Conservation (phyloP, 2,113 vertebrate species). For the Caracal caracal region DNA sequence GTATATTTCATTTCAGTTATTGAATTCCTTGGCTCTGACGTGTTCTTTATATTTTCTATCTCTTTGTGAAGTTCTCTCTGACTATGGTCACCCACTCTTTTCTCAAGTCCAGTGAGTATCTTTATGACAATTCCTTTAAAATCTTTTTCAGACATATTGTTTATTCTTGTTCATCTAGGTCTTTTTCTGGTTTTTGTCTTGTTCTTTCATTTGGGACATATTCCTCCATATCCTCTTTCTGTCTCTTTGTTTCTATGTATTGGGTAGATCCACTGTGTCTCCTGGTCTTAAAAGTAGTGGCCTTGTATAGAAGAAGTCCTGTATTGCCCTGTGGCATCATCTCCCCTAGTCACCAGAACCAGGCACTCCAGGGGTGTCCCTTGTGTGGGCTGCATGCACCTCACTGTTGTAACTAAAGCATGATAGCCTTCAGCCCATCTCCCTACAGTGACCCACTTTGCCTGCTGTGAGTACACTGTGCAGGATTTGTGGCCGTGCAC, state of each 20-base stretch:
- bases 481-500: neutral
- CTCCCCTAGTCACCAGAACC: neutral
- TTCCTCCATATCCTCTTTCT: neutral
- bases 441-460: neutral
- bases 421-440: neutral
- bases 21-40: neutral
- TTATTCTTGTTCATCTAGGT: neutral
- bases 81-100: neutral
- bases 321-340: neutral
- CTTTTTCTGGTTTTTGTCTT: neutral
- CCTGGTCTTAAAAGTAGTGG: neutral
- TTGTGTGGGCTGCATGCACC: neutral
- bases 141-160: neutral
- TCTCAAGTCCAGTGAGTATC: neutral
- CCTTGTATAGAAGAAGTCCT: neutral
- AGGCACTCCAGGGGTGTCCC: neutral
- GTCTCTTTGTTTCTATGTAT: neutral
- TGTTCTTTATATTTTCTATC: neutral
- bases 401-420: neutral
- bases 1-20: neutral
- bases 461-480: neutral
- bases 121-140: neutral
- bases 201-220: neutral
- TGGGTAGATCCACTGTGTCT: neutral
- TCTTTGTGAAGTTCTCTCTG: neutral